These are phyloP conservation scores for Arctia plantaginis DNA, from an alignment of 2,888 invertebrate species.

Conservation along the genomic window DNA sequence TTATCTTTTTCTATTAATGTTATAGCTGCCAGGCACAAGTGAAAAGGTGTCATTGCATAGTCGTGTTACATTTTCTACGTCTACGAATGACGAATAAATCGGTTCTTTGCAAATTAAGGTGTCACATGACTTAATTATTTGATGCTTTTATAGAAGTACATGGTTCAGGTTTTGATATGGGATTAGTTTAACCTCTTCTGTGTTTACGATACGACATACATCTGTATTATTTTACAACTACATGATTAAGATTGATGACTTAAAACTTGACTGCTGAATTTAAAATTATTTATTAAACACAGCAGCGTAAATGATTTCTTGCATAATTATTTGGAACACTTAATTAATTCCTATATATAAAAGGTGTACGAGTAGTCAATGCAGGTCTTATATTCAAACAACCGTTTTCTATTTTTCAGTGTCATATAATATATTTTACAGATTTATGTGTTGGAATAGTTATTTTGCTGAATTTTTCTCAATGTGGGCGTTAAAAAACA, in stretches of 20 bases:
- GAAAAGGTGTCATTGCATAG: too few species aligned
- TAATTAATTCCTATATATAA: neutral
- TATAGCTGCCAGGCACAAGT: neutral
- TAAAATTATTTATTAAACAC: neutral
- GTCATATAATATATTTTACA: too few species aligned
- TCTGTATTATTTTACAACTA: neutral
- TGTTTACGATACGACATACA: too few species aligned
- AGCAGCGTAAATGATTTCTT: neutral
- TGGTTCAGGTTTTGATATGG: too few species aligned
- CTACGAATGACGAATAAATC: neutral
- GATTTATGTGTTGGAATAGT: neutral
- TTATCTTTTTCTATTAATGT: conserved; percentile 1
- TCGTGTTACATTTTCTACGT: too few species aligned
- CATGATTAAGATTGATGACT: neutral
- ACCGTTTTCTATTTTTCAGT: neutral
- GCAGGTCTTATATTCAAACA: neutral
- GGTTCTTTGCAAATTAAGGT: neutral
- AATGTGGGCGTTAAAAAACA: too few species aligned
- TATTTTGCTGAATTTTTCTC: neutral
- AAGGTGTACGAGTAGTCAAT: neutral
- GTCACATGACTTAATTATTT: too few species aligned
- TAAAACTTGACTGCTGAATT: neutral
- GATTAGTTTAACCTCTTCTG: too few species aligned
- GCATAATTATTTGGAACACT: neutral
- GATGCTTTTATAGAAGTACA: too few species aligned